Evolutionary conservation across 2,113 vertebrate species (phyloP).

Genomic region (Thomomys bottae): DNA sequence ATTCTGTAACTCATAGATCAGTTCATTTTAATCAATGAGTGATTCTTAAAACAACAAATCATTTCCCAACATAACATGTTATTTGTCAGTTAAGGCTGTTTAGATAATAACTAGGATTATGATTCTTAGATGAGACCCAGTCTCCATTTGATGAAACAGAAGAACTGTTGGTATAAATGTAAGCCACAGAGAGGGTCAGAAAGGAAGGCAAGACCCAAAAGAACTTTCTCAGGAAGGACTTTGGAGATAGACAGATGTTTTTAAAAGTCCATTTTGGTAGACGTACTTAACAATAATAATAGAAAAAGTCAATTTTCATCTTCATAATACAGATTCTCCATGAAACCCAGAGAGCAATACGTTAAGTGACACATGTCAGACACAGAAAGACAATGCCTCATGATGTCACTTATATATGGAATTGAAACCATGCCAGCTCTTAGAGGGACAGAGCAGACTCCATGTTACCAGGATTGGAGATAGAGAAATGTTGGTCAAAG

Average conservation of each 20-base stretch:
- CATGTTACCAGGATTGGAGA: background rate
- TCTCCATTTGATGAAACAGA: constrained; percentile 27
- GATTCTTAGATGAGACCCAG: background rate
- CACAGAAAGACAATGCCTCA: background rate
- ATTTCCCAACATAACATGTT: background rate
- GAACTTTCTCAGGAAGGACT: background rate
- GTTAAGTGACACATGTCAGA: background rate
- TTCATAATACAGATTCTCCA: background rate
- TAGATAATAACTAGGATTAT: background rate
- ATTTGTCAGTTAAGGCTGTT: background rate
- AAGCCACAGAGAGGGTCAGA: constrained; percentile 17
- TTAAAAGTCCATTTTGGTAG: background rate
- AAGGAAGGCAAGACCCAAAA: background rate
- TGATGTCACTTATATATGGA: background rate
- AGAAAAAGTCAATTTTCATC: background rate
- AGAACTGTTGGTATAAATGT: constrained; percentile 20
- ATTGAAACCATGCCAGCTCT: background rate
- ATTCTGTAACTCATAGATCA: background rate
- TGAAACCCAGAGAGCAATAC: background rate
- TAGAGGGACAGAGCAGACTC: background rate
- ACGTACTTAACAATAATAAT: too few species aligned
- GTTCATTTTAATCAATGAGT: constrained; percentile 8
- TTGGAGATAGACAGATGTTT: background rate
- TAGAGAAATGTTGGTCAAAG: background rate
- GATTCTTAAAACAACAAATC: constrained; percentile 6